Percentiles rank a stretch among this genome's conserved stretches.
These are phyloP conservation scores for Drosophila nigrodunni DNA, from an alignment of 1,140 invertebrate genomes.

Conservation along the genomic window DNA sequence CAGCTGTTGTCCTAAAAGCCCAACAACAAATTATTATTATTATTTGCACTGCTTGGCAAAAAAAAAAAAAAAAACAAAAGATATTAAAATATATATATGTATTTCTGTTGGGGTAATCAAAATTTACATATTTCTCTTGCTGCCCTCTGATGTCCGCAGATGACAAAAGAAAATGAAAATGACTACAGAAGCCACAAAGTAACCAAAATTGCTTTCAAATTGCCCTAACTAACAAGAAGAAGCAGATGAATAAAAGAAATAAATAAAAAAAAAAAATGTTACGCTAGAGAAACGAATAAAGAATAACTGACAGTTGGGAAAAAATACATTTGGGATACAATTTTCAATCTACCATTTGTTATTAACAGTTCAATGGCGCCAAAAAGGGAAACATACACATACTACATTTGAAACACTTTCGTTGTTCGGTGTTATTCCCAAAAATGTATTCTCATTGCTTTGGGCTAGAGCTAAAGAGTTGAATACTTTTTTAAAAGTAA, in stretches of 20 bases:
- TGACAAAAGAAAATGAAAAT: constrained; percentile 24
- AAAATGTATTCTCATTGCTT: constrained; percentile 18
- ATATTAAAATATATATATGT: constrained; percentile 37
- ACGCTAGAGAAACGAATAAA: constrained; percentile 13
- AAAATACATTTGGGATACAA: constrained; percentile 47
- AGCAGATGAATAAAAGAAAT: neutral
- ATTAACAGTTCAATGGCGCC: constrained; percentile 55
- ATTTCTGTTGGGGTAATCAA: constrained; percentile 21
- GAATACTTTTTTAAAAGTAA: too few relatives aligned
- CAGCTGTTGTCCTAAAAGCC: constrained; percentile 24
- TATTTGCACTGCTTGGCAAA: constrained; percentile 12
- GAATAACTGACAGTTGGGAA: constrained; percentile 29
- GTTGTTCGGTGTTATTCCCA: neutral
- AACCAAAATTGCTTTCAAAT: constrained; percentile 37
- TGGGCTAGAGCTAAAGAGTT: neutral
- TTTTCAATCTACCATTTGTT: constrained; percentile 57
- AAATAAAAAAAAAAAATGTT: neutral
- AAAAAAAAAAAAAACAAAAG: neutral
- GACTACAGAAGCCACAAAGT: constrained; percentile 24
- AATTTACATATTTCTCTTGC: constrained; percentile 33
- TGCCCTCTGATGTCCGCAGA: neutral
- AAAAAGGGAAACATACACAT: constrained; percentile 8
- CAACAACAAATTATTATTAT: constrained; percentile 15
- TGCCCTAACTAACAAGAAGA: constrained; percentile 23
- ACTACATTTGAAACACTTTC: neutral